Percentiles rank a stretch among this genome's conserved stretches.
Conservation (phyloP, 2,797 vertebrate genomes). For the Eulemur rubriventer region DNA sequence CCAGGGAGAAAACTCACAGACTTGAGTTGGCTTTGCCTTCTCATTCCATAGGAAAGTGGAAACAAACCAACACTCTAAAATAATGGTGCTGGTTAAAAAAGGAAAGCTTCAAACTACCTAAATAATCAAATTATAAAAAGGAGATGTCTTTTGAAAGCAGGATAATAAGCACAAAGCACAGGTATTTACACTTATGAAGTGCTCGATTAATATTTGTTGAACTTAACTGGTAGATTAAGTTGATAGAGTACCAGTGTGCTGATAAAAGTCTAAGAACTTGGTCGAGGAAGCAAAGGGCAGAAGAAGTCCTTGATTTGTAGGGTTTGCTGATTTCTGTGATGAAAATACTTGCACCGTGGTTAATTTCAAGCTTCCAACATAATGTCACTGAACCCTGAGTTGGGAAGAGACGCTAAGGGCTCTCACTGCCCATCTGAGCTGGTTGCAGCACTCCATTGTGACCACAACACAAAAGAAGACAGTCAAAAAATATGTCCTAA, state of each 20-base stretch:
- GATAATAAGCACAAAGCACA: neutral
- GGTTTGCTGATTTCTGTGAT: neutral
- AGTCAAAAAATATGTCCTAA: neutral
- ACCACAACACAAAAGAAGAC: neutral
- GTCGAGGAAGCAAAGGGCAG: rapidly evolving
- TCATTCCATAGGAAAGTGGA: neutral
- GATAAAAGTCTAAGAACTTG: neutral
- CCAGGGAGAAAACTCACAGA: neutral
- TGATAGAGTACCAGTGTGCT: neutral
- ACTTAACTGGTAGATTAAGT: neutral
- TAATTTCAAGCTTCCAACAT: neutral
- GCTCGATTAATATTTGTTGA: neutral
- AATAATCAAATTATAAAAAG: neutral
- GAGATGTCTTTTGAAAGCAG: slow-evolving; percentile 6
- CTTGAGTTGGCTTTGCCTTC: neutral
- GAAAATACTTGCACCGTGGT: neutral
- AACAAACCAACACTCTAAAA: neutral
- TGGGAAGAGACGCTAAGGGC: neutral
- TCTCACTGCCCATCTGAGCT: neutral
- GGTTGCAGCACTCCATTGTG: neutral
- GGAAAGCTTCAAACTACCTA: neutral
- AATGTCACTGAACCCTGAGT: neutral
- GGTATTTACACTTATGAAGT: neutral
- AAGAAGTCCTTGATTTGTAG: neutral
- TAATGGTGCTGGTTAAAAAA: neutral